Percentiles rank a stretch among this genome's conserved stretches.
phyloP scores from a whole-genome alignment of 2,797 vertebrate species.

The Pseudopleuronectes americanus region DNA sequence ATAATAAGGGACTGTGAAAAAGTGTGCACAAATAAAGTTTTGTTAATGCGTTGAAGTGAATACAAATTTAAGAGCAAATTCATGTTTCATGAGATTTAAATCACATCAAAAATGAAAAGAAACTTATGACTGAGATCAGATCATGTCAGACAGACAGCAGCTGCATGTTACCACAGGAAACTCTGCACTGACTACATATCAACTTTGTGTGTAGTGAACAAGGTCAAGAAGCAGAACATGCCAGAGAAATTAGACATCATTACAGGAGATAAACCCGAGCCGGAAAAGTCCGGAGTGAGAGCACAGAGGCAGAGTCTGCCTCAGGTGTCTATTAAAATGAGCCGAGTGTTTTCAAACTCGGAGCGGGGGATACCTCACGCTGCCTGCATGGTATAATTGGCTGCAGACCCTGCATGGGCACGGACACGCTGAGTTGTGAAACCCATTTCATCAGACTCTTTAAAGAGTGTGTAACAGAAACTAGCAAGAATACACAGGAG shows the following conservation, averaged over 20 bases:
- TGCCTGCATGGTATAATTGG: constrained; percentile 51
- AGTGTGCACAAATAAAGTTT: too few relatives aligned
- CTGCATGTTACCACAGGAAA: neutral
- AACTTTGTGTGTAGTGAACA: constrained; percentile 22
- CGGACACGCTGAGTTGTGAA: neutral
- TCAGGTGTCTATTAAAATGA: constrained; percentile 58
- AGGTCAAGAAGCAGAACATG: constrained; percentile 27
- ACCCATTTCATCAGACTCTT: constrained; percentile 1
- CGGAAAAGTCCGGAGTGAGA: constrained; percentile 33
- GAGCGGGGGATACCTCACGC: constrained; percentile 24
- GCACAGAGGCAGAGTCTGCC: constrained; percentile 38
- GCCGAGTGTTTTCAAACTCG: constrained; percentile 36
- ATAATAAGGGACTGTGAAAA: too few relatives aligned
- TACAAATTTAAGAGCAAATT: too few relatives aligned
- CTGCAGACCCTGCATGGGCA: constrained; percentile 18
- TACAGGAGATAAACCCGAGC: constrained; percentile 22
- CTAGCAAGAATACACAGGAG: constrained; percentile 5
- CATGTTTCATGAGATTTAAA: neutral
- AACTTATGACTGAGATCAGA: neutral
- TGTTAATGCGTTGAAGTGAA: too few relatives aligned
- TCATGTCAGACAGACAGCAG: neutral
- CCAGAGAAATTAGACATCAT: constrained; percentile 21
- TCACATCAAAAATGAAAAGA: neutral
- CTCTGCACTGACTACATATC: neutral
- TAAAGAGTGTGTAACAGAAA: constrained; percentile 8